phyloP scores from a whole-genome alignment of 2,888 invertebrate genomes.

The Dascillus cervinus region DNA sequence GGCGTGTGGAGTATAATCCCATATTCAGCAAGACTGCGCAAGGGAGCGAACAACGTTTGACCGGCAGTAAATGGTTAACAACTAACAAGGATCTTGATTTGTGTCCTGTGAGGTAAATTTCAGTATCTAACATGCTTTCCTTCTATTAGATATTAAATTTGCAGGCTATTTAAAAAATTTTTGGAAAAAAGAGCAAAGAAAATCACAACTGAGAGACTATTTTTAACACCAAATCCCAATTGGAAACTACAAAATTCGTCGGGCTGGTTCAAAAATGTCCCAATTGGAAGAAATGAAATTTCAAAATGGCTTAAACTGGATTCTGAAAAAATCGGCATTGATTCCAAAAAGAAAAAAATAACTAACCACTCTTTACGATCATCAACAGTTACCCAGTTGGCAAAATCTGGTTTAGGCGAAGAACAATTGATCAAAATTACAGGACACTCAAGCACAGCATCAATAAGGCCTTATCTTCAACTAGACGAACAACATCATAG shows the following conservation, averaged over 20 bases:
- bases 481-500: conserved; percentile 1
- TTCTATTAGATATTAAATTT: too few species aligned
- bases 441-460: not conserved
- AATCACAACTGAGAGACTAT: too few species aligned
- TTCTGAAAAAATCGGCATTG: not conserved
- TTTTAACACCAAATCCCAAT: not conserved
- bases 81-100: too few species aligned
- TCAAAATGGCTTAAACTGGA: not conserved
- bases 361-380: not conserved
- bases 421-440: conserved; percentile 1
- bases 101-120: too few species aligned
- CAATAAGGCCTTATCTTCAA: conserved; percentile 1
- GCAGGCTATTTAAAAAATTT: too few species aligned
- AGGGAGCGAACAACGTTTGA: too few species aligned
- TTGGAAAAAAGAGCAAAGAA: too few species aligned
- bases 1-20: too few species aligned
- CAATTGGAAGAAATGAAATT: not conserved
- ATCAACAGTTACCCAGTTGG: not conserved
- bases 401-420: not conserved
- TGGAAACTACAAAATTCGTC: not conserved
- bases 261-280: not conserved
- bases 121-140: too few species aligned
- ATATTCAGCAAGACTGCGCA: too few species aligned
- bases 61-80: too few species aligned
- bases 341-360: not conserved